Evolutionary conservation across 2,113 vertebrate species (phyloP).

Genomic region (Aptenodytes patagonicus): DNA sequence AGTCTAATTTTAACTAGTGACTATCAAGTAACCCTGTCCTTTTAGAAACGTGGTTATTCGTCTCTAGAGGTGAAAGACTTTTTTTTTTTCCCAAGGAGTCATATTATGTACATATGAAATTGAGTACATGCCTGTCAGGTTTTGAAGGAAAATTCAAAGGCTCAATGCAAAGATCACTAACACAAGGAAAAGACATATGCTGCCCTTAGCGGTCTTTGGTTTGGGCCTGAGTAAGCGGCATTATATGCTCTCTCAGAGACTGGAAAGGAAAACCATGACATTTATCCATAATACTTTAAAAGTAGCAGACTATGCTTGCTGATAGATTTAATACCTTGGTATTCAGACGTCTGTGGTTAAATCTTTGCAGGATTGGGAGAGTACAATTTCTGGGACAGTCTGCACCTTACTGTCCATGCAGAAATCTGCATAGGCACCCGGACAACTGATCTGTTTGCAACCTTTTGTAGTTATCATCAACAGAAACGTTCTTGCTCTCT

Average conservation of each 20-base stretch:
- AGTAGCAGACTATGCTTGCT: background rate
- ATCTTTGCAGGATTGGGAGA: background rate
- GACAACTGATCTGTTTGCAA: background rate
- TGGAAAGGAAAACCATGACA: background rate
- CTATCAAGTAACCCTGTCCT: constrained; percentile 6
- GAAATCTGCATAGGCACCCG: background rate
- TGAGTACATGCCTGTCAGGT: background rate
- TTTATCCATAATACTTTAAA: background rate
- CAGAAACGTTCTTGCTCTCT: background rate
- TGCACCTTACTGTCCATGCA: background rate
- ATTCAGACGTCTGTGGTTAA: background rate
- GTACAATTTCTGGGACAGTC: background rate
- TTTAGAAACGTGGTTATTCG: background rate
- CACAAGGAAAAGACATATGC: background rate
- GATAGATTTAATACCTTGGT: background rate
- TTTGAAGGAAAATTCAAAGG: background rate
- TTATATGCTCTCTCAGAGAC: background rate
- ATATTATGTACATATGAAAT: background rate
- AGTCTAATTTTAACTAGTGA: constrained; percentile 42
- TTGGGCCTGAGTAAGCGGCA: background rate
- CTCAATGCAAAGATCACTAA: background rate
- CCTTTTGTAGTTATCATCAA: background rate
- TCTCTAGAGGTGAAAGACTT: background rate
- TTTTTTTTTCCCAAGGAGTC: background rate
- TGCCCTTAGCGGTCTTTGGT: background rate